These are phyloP conservation scores for Cephus sareptanus DNA, from an alignment of 2,888 invertebrate species.

Conservation along the genomic window DNA sequence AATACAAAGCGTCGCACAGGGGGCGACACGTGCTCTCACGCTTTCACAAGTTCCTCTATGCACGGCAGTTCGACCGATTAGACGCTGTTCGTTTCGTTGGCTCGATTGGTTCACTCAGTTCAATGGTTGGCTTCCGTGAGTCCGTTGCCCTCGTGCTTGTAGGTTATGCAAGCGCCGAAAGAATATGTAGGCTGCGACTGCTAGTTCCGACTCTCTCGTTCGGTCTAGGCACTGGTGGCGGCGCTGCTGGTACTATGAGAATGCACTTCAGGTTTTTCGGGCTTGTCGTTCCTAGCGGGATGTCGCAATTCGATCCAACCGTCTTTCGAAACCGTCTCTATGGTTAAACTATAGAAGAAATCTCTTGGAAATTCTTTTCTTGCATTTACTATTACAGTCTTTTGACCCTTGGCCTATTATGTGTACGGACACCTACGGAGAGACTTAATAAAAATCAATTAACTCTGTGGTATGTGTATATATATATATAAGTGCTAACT, in stretches of 20 bases:
- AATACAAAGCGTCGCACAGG: not conserved
- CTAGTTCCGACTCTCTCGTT: constrained; percentile 14
- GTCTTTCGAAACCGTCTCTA: not conserved
- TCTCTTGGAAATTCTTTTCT: not conserved
- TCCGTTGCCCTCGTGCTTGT: constrained; percentile 31
- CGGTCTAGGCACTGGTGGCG: not conserved
- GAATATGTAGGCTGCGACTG: constrained; percentile 40
- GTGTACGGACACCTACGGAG: not conserved
- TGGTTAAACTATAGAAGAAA: not conserved
- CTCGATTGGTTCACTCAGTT: constrained; percentile 23
- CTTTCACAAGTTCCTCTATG: constrained; percentile 54
- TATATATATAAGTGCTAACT: not conserved
- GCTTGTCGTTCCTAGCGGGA: not conserved
- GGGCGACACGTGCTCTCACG: constrained; percentile 49
- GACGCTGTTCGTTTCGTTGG: not conserved
- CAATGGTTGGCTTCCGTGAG: constrained; percentile 18
- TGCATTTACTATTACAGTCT: not conserved
- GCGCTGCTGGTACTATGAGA: not conserved
- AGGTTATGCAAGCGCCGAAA: constrained; percentile 44
- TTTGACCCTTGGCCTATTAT: not conserved
- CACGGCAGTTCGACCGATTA: not conserved
- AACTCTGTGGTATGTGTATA: not conserved
- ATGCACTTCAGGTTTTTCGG: not conserved
- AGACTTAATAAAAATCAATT: not conserved
- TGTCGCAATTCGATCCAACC: not conserved